Percentiles rank a stretch among this genome's conserved stretches.
phyloP scores from a whole-genome alignment of 2,113 vertebrate species.

The Ellobius talpinus region DNA sequence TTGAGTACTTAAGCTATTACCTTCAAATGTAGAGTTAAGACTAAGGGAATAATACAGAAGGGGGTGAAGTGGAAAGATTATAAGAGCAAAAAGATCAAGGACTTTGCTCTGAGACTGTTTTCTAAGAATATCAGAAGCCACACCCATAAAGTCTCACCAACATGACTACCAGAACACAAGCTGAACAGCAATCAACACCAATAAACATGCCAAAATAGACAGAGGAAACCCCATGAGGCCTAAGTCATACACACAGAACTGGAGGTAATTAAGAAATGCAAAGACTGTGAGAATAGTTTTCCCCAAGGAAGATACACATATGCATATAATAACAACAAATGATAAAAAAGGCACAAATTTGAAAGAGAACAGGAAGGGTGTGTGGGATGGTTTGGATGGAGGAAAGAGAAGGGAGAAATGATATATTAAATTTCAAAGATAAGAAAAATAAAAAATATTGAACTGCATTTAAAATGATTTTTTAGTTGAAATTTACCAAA shows the following conservation, averaged over 20 bases:
- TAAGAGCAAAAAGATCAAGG: not conserved
- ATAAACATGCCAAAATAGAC: not conserved
- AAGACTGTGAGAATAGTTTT: not conserved
- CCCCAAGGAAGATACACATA: not conserved
- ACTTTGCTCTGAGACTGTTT: not conserved
- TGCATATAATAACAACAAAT: not conserved
- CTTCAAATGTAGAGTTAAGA: not conserved
- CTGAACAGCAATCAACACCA: not conserved
- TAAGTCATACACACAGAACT: not conserved
- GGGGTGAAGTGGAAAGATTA: not conserved
- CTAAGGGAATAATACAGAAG: not conserved
- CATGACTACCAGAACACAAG: not conserved
- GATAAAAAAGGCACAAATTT: not conserved
- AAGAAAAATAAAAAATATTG: not conserved
- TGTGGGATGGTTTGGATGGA: not conserved
- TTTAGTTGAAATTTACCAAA: slow-evolving; percentile 21
- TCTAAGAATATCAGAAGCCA: not conserved
- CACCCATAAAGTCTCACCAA: not conserved
- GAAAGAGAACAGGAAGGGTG: not conserved
- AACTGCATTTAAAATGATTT: slow-evolving; percentile 10
- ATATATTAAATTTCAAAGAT: not conserved
- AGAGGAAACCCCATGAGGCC: not conserved
- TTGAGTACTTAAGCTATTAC: not conserved
- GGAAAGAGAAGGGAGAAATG: not conserved
- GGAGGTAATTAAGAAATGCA: not conserved